These are phyloP conservation scores for Xenentodon cancila DNA, from an alignment of 2,797 vertebrate species.

Conservation along the genomic window DNA sequence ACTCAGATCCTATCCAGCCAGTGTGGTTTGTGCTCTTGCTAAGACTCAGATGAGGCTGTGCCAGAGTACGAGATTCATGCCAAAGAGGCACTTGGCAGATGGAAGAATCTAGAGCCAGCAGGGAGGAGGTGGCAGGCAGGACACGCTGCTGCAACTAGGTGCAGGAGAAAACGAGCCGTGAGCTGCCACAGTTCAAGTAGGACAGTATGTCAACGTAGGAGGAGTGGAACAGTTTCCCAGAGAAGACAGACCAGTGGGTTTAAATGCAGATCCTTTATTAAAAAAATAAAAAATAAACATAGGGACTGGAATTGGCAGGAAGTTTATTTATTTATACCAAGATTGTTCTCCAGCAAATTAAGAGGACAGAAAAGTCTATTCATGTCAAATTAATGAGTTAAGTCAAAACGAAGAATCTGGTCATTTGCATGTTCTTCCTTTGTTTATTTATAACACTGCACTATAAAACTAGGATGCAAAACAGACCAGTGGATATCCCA, in stretches of 20 bases:
- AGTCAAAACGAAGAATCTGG: too few species aligned
- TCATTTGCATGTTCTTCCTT: too few species aligned
- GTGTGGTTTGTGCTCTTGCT: slow-evolving; percentile 15
- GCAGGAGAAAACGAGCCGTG: slow-evolving; percentile 35
- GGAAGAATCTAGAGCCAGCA: slow-evolving; percentile 66
- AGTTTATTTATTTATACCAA: not conserved
- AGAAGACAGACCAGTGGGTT: not conserved
- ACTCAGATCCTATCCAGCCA: slow-evolving; percentile 42
- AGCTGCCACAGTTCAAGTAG: slow-evolving; percentile 22
- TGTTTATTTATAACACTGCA: too few species aligned
- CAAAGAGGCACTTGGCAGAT: slow-evolving; percentile 69
- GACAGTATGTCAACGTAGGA: slow-evolving; percentile 5
- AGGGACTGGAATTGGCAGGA: not conserved
- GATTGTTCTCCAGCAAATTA: too few species aligned
- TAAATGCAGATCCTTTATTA: not conserved
- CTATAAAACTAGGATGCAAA: not conserved
- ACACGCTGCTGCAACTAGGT: slow-evolving; percentile 55
- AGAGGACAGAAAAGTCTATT: not conserved
- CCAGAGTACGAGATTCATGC: slow-evolving; percentile 35
- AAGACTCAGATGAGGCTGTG: slow-evolving; percentile 53
- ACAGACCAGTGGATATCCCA: not conserved
- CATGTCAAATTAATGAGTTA: not conserved
- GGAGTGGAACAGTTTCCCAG: not conserved
- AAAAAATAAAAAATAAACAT: not conserved
- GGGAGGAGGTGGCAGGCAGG: slow-evolving; percentile 35